Percentiles rank a stretch among this genome's conserved stretches.
These are phyloP conservation scores for Mesaphorura yosii DNA, from an alignment of 1,140 invertebrate species.

Conservation along the genomic window DNA sequence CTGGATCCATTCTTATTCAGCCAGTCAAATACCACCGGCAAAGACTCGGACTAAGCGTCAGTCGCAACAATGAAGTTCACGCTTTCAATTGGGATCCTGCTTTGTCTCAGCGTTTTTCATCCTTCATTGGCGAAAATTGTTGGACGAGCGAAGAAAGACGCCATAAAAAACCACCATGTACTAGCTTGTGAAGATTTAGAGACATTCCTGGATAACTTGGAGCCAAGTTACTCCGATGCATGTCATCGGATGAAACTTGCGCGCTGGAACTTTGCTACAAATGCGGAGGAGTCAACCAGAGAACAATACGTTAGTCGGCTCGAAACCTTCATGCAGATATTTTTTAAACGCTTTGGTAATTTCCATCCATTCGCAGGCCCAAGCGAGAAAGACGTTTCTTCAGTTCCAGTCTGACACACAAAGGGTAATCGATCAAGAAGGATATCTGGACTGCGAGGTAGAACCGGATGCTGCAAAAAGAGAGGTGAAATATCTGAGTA, in stretches of 20 bases:
- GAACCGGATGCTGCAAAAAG: no score
- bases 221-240: not conserved
- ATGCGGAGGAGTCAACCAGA: not conserved
- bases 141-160: no score
- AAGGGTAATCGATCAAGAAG: not conserved
- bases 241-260: not conserved
- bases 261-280: not conserved
- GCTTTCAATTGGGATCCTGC: no score
- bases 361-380: not conserved
- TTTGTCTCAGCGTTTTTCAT: no score
- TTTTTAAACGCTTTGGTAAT: no score
- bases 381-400: not conserved
- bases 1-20: no score
- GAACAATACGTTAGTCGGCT: not conserved
- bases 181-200: no score
- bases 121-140: no score
- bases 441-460: not conserved
- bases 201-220: not conserved
- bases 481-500: slow-evolving; percentile 12
- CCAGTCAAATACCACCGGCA: no score
- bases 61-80: no score
- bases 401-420: not conserved
- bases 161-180: no score
- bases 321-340: not conserved
- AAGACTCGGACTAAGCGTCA: no score